Base-by-base conservation (phyloP, 2,797 vertebrate genomes). In the Nothura maculosa region DNA sequence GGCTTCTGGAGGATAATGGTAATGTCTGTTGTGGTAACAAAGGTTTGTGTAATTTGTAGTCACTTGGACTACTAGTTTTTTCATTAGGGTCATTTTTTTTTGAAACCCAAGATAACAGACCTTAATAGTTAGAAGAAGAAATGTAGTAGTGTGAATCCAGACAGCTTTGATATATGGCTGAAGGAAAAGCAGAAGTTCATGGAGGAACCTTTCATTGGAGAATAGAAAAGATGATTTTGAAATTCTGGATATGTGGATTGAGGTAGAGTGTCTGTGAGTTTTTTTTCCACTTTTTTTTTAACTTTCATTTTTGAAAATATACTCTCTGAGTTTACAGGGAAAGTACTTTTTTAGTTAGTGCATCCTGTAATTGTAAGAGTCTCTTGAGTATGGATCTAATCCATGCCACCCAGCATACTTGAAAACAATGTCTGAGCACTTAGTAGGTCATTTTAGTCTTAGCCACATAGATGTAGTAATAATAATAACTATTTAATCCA, bases 151-250 rank as follows among this genome's bases (percentile, higher is more conserved):
- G 69, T 34, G 25, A 75, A 19, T 8, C 42, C 25, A 54, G n/a
- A 7, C 28, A 61, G 17, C 8, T 74, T 36, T 50, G n/a, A 17
- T 5, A 12, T 0, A 0, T 11, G 12, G 25, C 15, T 7, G 40
- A 25, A 58, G 58, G 20, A 66, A 66, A 74, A 70, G 3, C 7
- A 30, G 12, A 40, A 12, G 14, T 67, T 34, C 27, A 38, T n/a
- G 43, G 45, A 32, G 8, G 12, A 10, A 43, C 25, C 6, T 12
- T 50, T 70, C 20, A 20, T 27, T n/a, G 20, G 55, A 70, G 22
- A 40, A 30, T 43, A 27, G 25, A 70, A 34, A 17, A 8, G 12
- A 9, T 54, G 19, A 18, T 30, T 81, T 47, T 67, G 42, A 62
- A 85, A 52, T 62, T 81, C 24, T 77, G 40, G 18, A 50, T 76